A percentile compares a stretch with the other conserved stretches of the same genome.
These are phyloP conservation scores for Pipra filicauda DNA, from an alignment of 2,113 vertebrate species.

Conservation along the genomic window DNA sequence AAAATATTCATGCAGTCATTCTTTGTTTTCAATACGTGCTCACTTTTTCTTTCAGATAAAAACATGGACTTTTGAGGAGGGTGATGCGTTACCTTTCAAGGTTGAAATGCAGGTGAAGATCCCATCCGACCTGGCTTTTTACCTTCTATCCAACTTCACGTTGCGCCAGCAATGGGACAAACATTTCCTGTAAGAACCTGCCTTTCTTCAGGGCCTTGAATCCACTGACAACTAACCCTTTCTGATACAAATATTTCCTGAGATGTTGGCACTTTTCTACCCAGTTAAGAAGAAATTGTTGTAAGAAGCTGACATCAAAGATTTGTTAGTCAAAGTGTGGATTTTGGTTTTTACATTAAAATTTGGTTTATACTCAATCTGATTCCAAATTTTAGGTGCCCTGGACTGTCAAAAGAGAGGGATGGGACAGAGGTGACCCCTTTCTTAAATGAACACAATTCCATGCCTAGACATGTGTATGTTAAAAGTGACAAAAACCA, in stretches of 20 bases:
- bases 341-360: not conserved
- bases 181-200: conserved; percentile 71
- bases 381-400: not conserved
- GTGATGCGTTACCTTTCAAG: conserved; percentile 66
- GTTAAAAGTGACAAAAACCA: not conserved
- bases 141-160: conserved; percentile 74
- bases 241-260: not conserved
- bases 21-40: not conserved
- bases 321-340: not conserved
- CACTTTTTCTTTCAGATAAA: conserved; percentile 60
- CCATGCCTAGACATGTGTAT: not conserved
- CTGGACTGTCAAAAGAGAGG: not conserved
- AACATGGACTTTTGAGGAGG: conserved; percentile 73
- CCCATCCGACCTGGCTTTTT: conserved; percentile 62
- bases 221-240: not conserved
- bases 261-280: not conserved
- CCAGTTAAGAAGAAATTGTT: not conserved
- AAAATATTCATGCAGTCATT: not conserved
- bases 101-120: conserved; percentile 75
- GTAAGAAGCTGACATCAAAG: not conserved
- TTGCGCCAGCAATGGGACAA: conserved; percentile 72
- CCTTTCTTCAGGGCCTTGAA: not conserved
- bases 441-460: not conserved
- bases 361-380: not conserved
- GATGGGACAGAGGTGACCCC: not conserved